Evolutionary conservation across 2,888 invertebrate species (phyloP).

Genomic region (Chymomyza caudatula): DNA sequence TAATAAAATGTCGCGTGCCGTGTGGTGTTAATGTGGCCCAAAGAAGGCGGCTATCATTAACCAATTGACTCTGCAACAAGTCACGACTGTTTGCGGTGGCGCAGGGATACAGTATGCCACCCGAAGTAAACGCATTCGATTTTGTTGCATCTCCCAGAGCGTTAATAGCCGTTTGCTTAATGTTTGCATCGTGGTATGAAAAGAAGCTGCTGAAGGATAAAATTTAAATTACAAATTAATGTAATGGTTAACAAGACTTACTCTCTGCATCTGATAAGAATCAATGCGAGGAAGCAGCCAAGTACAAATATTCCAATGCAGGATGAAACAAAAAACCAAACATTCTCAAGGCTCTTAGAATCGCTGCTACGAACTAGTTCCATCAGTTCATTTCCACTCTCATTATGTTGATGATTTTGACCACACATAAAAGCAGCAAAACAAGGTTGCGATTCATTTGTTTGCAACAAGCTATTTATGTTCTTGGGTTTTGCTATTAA

Average conservation of each 20-base stretch:
- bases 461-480: conserved; percentile 71
- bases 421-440: conserved; percentile 83
- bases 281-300: conserved; percentile 87
- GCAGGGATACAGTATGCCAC: conserved; percentile 81
- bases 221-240: background rate
- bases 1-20: conserved; percentile 87
- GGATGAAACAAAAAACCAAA: conserved; percentile 90
- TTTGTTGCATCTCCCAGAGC: conserved; percentile 80
- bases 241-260: conserved; percentile 73
- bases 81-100: conserved; percentile 79
- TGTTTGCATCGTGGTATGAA: conserved; percentile 77
- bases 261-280: conserved; percentile 91
- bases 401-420: conserved; percentile 80
- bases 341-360: conserved; percentile 81
- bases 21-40: conserved; percentile 92
- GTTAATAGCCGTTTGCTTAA: conserved; percentile 81
- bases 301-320: conserved; percentile 89
- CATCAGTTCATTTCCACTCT: conserved; percentile 86
- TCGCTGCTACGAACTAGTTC: conserved; percentile 87
- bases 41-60: conserved; percentile 84
- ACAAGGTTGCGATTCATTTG: conserved; percentile 83
- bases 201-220: conserved; percentile 72
- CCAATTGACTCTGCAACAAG: conserved; percentile 78
- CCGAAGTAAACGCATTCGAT: conserved; percentile 79
- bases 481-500: conserved; percentile 78